phyloP scores from a whole-genome alignment of 2,888 invertebrate species.

The Aspidapion aeneum region DNA sequence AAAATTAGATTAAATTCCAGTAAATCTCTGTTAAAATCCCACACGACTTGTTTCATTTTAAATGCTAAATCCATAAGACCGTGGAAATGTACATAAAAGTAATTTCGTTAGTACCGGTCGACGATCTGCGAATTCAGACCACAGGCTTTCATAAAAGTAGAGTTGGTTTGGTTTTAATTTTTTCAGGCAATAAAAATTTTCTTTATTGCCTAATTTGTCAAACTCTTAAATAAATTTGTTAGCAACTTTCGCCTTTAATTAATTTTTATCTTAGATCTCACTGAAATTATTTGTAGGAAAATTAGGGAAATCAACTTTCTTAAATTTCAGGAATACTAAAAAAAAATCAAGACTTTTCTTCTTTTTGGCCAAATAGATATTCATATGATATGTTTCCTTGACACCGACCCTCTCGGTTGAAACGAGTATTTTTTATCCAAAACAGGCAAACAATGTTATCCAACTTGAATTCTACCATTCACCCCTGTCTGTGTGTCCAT shows the following conservation, averaged over 20 bases:
- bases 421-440: too few relatives aligned
- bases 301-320: too few relatives aligned
- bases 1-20: constrained; percentile 86
- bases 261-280: constrained; percentile 97
- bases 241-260: constrained; percentile 88
- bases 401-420: constrained; percentile 92
- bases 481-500: constrained; percentile 98
- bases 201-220: constrained; percentile 82
- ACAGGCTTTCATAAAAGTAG: constrained; percentile 97
- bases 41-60: constrained; percentile 85
- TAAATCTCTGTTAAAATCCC: constrained; percentile 85
- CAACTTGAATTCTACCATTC: constrained; percentile 78
- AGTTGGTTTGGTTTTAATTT: constrained; percentile 98
- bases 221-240: constrained; percentile 97
- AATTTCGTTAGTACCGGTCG: constrained; percentile 63
- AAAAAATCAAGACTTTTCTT: too few relatives aligned
- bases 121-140: constrained; percentile 89
- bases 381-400: constrained; percentile 96
- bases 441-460: constrained; percentile 76
- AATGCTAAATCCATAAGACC: constrained; percentile 90
- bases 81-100: constrained; percentile 74
- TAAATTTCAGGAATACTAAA: too few relatives aligned
- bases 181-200: constrained; percentile 83
- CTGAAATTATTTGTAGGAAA: too few relatives aligned
- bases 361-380: constrained; percentile 71